Evolutionary conservation across 2,797 vertebrate species (phyloP).

Genomic region (Phrynocephalus forsythii): DNA sequence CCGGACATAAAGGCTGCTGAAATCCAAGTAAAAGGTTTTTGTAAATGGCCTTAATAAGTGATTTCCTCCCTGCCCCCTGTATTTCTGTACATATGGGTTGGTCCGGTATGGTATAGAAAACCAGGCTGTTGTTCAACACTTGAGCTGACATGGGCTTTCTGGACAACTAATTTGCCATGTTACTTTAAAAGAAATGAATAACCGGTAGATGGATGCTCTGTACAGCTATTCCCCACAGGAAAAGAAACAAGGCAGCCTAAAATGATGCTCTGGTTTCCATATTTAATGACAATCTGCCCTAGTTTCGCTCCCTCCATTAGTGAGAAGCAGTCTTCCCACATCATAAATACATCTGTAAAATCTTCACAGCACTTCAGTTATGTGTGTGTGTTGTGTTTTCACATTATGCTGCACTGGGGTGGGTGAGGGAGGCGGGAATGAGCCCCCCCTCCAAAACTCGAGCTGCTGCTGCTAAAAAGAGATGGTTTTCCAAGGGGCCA

Average conservation of each 20-base stretch:
- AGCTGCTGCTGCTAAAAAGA: not conserved
- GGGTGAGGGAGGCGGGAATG: too few relatives aligned
- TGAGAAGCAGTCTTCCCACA: not conserved
- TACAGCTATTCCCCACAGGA: not conserved
- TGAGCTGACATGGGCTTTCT: not conserved
- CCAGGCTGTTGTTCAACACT: not conserved
- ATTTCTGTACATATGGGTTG: not conserved
- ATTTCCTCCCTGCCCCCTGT: too few relatives aligned
- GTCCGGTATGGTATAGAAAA: not conserved
- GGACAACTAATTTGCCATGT: not conserved
- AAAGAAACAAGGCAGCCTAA: not conserved
- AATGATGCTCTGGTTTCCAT: not conserved
- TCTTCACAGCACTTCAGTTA: not conserved
- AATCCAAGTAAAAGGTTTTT: not conserved
- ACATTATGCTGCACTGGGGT: too few relatives aligned
- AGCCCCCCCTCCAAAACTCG: not conserved
- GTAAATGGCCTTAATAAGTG: not conserved
- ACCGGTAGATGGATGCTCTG: not conserved
- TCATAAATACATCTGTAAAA: not conserved
- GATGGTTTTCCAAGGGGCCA: not conserved
- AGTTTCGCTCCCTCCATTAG: not conserved
- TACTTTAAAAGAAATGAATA: not conserved
- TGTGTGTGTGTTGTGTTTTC: not conserved
- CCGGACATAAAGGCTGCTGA: too few relatives aligned
- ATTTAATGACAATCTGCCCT: constrained; percentile 11